Evolutionary conservation across 2,888 invertebrate genomes (phyloP).

Genomic region (Diaphora mendica): DNA sequence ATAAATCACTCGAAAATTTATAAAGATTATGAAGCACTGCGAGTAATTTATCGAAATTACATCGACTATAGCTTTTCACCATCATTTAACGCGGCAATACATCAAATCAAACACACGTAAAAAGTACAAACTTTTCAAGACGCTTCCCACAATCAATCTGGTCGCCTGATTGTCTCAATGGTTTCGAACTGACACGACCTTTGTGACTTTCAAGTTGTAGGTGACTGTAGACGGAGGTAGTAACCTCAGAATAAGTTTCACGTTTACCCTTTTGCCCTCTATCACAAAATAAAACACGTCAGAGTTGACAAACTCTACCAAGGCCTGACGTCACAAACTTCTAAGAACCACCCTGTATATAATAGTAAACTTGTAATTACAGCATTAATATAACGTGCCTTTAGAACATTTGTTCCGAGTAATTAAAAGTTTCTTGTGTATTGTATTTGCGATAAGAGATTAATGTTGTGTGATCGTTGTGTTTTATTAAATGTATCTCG

Average conservation of each 20-base stretch:
- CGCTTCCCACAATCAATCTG: background rate
- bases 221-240: no score
- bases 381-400: constrained; percentile 26
- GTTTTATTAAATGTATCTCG: constrained; percentile 11
- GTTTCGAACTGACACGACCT: no score
- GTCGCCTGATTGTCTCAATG: no score
- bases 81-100: background rate
- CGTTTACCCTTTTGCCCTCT: background rate
- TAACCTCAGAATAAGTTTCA: no score
- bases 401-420: constrained; percentile 22
- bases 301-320: background rate
- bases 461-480: constrained; percentile 12
- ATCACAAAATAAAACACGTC: background rate
- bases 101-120: background rate
- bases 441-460: constrained; percentile 23
- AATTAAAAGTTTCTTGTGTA: constrained; percentile 29
- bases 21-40: background rate
- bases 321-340: background rate
- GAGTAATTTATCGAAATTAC: no score
- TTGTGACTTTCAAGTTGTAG: background rate
- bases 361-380: constrained; percentile 29
- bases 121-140: background rate
- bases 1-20: no score
- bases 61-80: background rate
- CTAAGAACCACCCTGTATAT: background rate